Conservation (phyloP, 2,113 vertebrate genomes). For the Benitochromis conjunctus region DNA sequence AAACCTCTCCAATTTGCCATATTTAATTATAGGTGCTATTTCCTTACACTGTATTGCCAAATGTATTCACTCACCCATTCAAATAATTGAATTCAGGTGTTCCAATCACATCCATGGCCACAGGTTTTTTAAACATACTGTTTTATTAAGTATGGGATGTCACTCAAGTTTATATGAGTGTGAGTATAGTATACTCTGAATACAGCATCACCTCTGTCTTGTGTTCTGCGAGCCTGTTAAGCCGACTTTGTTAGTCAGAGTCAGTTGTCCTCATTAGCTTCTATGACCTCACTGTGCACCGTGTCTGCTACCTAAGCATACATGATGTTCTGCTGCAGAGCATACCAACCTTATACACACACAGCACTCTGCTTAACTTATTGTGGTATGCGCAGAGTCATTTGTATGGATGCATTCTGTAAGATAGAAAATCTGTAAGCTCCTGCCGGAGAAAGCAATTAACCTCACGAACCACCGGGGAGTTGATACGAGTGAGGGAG, state of each 20-base stretch:
- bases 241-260: not conserved
- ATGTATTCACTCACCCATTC: not conserved
- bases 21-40: not conserved
- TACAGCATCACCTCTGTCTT: not conserved
- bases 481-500: constrained; percentile 44
- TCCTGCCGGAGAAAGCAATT: constrained; percentile 63
- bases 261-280: constrained; percentile 19
- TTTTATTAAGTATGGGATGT: not conserved
- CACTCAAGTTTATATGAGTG: not conserved
- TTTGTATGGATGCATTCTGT: constrained; percentile 59
- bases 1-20: not conserved
- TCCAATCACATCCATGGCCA: not conserved
- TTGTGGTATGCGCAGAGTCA: constrained; percentile 35
- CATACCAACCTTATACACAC: not conserved
- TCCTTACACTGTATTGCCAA: not conserved
- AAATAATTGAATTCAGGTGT: not conserved
- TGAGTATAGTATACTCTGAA: not conserved
- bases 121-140: not conserved
- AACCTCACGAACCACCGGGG: constrained; percentile 48
- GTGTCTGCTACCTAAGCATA: not conserved
- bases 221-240: not conserved
- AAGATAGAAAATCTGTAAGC: constrained; percentile 55
- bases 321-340: not conserved
- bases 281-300: not conserved
- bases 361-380: not conserved